phyloP scores from a whole-genome alignment of 2,888 invertebrate genomes.

The Argynnis bischoffii region DNA sequence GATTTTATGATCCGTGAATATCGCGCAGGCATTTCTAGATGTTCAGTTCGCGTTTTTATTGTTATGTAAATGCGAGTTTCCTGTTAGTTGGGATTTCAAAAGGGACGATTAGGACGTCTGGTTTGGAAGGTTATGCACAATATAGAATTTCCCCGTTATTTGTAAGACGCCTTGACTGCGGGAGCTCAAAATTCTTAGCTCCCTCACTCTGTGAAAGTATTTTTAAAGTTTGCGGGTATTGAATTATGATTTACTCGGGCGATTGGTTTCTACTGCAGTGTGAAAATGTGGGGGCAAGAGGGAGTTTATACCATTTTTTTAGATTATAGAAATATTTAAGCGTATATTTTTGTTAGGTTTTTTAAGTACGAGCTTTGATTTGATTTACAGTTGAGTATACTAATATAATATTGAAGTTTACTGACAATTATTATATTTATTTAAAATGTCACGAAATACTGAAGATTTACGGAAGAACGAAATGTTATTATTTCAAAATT shows the following conservation, averaged over 20 bases:
- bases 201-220: constrained; percentile 58
- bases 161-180: constrained; percentile 65
- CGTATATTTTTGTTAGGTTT: background rate
- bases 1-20: constrained; percentile 83
- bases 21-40: constrained; percentile 80
- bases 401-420: too few species aligned
- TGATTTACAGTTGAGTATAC: too few species aligned
- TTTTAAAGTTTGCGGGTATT: constrained; percentile 66
- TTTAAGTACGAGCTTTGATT: background rate
- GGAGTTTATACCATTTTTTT: background rate
- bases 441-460: too few species aligned
- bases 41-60: constrained; percentile 82
- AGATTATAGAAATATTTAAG: constrained; percentile 3
- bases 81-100: constrained; percentile 82
- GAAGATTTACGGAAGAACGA: too few species aligned
- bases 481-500: too few species aligned
- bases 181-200: constrained; percentile 61
- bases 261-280: constrained; percentile 58
- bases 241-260: constrained; percentile 65
- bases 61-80: constrained; percentile 82
- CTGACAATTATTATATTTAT: too few species aligned
- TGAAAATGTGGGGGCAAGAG: constrained; percentile 26
- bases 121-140: constrained; percentile 79
- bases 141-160: constrained; percentile 68
- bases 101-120: constrained; percentile 82